Conservation (phyloP, 2,113 vertebrate species). For the Myxocyprinus asiaticus region DNA sequence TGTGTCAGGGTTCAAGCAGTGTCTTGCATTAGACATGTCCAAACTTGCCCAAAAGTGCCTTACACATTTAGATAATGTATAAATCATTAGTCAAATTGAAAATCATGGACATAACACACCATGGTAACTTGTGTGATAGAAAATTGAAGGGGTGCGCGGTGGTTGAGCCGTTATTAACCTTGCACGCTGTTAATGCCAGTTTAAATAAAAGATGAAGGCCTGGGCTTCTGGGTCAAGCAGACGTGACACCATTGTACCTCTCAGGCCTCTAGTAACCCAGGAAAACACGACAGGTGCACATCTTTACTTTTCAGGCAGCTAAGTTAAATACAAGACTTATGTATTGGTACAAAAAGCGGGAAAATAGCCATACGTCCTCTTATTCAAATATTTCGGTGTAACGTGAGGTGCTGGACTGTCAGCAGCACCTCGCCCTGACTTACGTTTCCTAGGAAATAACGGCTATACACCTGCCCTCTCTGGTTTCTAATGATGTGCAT, state of each 20-base stretch:
- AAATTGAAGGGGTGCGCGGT: background rate
- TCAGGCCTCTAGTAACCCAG: background rate
- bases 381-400: constrained; percentile 56
- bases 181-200: background rate
- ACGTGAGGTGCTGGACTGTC: constrained; percentile 54
- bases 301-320: background rate
- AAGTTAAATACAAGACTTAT: no score
- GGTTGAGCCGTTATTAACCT: constrained; percentile 32
- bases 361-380: background rate
- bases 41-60: constrained; percentile 1
- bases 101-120: background rate
- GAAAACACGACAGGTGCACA: background rate
- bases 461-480: constrained; percentile 60
- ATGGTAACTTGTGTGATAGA: background rate
- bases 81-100: background rate
- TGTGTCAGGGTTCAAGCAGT: background rate
- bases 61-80: background rate
- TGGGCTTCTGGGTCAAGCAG: constrained; percentile 38
- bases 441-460: constrained; percentile 62
- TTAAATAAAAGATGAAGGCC: constrained; percentile 56
- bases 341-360: no score
- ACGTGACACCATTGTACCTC: constrained; percentile 19
- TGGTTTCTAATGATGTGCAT: constrained; percentile 76
- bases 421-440: constrained; percentile 58
- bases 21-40: background rate